A percentile compares a stretch with the other conserved stretches of the same genome.
Evolutionary conservation across 1,140 invertebrate genomes (phyloP).

Genomic region (Hetaerina americana): DNA sequence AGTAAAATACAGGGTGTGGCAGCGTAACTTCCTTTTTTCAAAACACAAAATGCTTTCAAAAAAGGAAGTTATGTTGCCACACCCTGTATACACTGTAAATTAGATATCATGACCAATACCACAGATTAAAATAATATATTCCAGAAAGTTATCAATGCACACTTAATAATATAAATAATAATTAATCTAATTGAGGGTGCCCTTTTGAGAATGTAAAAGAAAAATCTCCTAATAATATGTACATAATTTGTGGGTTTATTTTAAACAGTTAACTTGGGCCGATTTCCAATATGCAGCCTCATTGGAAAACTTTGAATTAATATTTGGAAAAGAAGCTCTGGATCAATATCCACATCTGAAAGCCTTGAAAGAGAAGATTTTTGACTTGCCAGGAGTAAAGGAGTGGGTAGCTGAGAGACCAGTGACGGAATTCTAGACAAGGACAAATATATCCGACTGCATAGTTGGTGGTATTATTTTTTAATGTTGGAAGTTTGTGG

Average conservation of each 20-base stretch:
- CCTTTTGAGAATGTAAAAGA: too few species aligned
- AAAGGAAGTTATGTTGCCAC: too few species aligned
- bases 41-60: too few species aligned
- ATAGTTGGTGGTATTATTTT: neutral
- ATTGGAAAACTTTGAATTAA: constrained; percentile 2
- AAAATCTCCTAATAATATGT: neutral
- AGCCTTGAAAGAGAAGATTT: constrained; percentile 7
- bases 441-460: too few species aligned
- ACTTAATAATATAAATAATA: too few species aligned
- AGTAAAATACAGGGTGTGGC: too few species aligned
- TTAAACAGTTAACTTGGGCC: constrained; percentile 7
- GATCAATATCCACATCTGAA: constrained; percentile 1
- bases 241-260: neutral
- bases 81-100: too few species aligned
- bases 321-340: constrained; percentile 2
- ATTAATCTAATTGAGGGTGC: too few species aligned
- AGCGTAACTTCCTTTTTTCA: too few species aligned
- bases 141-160: too few species aligned
- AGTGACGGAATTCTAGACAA: neutral
- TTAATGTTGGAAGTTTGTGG: neutral
- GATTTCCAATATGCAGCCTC: constrained; percentile 2
- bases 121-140: too few species aligned
- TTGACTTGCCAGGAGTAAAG: constrained; percentile 15
- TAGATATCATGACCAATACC: too few species aligned
- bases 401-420: constrained; percentile 16